These are phyloP conservation scores for Sitta carolinensis DNA, from an alignment of 2,797 vertebrate species.

Conservation along the genomic window DNA sequence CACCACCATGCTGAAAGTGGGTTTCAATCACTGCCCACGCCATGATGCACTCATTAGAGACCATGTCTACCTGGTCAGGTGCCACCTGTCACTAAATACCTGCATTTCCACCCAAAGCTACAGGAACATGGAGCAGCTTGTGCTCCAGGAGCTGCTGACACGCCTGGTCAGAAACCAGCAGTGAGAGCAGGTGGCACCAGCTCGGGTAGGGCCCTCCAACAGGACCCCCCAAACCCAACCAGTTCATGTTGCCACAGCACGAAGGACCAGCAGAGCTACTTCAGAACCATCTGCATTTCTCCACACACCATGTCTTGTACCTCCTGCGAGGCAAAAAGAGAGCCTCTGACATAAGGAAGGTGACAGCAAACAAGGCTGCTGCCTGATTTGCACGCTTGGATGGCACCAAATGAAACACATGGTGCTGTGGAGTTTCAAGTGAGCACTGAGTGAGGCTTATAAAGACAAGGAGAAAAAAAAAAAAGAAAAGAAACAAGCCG, in stretches of 20 bases:
- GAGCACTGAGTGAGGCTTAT: neutral
- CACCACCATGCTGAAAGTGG: neutral
- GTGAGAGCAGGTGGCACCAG: neutral
- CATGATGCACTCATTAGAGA: neutral
- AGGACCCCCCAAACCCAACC: neutral
- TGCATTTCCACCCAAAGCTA: neutral
- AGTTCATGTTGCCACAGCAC: neutral
- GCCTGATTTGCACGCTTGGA: neutral
- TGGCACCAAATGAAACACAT: conserved; percentile 1
- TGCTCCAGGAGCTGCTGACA: neutral
- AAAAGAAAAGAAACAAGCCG: neutral
- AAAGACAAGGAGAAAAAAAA: neutral
- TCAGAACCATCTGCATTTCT: conserved; percentile 1
- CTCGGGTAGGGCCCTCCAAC: neutral
- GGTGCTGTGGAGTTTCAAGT: neutral
- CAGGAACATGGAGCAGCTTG: neutral
- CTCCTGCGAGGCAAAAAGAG: neutral
- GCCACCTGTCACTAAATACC: neutral
- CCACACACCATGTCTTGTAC: neutral
- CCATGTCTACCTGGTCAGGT: neutral
- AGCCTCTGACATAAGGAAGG: neutral
- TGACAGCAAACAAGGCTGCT: neutral
- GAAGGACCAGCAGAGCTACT: neutral
- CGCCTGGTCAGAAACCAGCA: neutral
- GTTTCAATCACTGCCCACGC: neutral